Conservation (phyloP, 2,113 vertebrate genomes). For the Brachirus orientalis region DNA sequence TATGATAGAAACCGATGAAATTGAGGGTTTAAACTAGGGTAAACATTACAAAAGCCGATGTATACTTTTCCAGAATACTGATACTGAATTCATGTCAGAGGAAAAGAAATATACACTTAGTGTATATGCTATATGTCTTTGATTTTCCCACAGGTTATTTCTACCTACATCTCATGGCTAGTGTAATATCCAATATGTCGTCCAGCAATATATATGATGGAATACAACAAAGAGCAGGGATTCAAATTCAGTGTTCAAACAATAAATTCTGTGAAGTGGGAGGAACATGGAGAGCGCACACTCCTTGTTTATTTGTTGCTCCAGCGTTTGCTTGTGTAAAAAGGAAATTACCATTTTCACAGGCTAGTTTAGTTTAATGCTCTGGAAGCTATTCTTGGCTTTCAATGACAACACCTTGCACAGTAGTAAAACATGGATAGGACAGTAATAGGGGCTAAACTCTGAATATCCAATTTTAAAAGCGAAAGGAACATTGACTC, state of each 20-base stretch:
- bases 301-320: slow-evolving; percentile 52
- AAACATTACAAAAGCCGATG: no score
- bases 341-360: slow-evolving; percentile 67
- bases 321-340: slow-evolving; percentile 57
- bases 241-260: slow-evolving; percentile 1
- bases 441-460: slow-evolving; percentile 23
- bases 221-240: slow-evolving; percentile 4
- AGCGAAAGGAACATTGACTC: slow-evolving; percentile 37
- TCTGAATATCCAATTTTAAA: slow-evolving; percentile 40
- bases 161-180: no score
- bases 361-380: slow-evolving; percentile 43
- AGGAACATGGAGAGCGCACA: slow-evolving; percentile 53
- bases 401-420: slow-evolving; percentile 24
- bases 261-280: slow-evolving; percentile 33
- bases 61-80: not conserved
- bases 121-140: not conserved
- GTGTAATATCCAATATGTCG: not conserved
- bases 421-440: slow-evolving; percentile 41
- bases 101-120: not conserved
- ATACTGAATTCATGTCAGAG: not conserved
- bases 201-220: not conserved
- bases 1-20: not conserved
- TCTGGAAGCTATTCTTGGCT: slow-evolving; percentile 42
- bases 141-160: not conserved
- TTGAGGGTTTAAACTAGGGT: no score